phyloP scores from a whole-genome alignment of 2,797 vertebrate species.

The Liasis olivaceus region DNA sequence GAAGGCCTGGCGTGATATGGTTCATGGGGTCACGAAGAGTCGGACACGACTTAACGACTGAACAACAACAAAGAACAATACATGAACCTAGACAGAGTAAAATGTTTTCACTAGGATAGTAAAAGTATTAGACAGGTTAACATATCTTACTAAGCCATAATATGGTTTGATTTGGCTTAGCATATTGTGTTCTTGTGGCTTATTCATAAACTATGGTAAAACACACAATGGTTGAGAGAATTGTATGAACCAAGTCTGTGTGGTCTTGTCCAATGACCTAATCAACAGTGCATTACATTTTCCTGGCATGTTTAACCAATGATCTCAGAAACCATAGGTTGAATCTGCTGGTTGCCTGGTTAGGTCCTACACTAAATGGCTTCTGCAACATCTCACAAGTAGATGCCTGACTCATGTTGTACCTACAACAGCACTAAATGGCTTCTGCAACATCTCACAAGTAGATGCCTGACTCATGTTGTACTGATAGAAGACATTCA shows the following conservation, averaged over 20 bases:
- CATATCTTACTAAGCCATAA: background rate
- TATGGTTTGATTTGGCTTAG: background rate
- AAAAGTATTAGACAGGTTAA: background rate
- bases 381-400: background rate
- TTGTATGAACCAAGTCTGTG: background rate
- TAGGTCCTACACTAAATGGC: background rate
- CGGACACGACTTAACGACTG: too few relatives aligned
- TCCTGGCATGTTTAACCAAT: background rate
- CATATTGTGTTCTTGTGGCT: background rate
- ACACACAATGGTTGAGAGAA: background rate
- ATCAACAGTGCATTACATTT: background rate
- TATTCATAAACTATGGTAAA: background rate
- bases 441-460: background rate
- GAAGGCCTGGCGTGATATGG: too few relatives aligned
- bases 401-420: background rate
- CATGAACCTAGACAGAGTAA: background rate
- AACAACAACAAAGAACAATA: background rate
- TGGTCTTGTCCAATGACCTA: background rate
- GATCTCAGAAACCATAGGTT: background rate
- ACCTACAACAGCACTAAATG: background rate
- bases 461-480: background rate
- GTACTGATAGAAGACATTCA: background rate
- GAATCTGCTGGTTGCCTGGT: background rate
- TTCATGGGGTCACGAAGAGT: too few relatives aligned
- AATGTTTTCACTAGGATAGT: background rate